Conservation (phyloP, 2,113 vertebrate genomes). For the Onychorhynchus coronatus region DNA sequence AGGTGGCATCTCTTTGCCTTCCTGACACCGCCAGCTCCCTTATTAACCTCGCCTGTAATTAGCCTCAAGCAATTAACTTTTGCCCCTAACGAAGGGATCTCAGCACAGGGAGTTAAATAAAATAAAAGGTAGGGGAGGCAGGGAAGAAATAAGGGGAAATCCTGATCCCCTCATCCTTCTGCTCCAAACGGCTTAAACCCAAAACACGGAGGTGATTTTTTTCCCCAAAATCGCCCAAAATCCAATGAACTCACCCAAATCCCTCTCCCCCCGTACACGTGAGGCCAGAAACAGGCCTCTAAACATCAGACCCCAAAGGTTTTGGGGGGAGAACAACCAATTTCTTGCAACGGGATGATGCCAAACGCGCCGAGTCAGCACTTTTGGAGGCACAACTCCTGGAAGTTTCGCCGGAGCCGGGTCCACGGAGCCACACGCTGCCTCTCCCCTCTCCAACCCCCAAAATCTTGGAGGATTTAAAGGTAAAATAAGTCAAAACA, state of each 20-base stretch:
- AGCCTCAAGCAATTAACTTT: conserved; percentile 24
- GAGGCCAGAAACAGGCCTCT: rapidly evolving
- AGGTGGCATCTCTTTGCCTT: background rate
- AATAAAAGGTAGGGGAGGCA: background rate
- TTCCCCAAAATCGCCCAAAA: background rate
- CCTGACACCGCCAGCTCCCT: background rate
- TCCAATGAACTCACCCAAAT: background rate
- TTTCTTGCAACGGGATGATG: background rate
- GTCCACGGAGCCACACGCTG: background rate
- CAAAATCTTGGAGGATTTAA: background rate
- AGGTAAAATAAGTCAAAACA: background rate
- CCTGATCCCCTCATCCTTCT: background rate
- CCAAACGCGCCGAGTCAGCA: background rate
- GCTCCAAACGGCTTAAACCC: rapidly evolving
- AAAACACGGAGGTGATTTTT: rapidly evolving
- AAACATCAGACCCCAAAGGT: background rate
- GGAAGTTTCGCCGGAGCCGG: background rate
- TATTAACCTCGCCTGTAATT: background rate
- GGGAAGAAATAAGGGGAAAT: background rate
- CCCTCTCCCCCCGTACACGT: rapidly evolving
- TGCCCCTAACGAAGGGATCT: background rate
- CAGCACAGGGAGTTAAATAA: background rate
- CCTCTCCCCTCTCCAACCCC: background rate
- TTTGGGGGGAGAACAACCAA: background rate
- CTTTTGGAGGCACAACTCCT: background rate